phyloP scores from a whole-genome alignment of 2,113 vertebrate species.

The Coryphaenoides rupestris region DNA sequence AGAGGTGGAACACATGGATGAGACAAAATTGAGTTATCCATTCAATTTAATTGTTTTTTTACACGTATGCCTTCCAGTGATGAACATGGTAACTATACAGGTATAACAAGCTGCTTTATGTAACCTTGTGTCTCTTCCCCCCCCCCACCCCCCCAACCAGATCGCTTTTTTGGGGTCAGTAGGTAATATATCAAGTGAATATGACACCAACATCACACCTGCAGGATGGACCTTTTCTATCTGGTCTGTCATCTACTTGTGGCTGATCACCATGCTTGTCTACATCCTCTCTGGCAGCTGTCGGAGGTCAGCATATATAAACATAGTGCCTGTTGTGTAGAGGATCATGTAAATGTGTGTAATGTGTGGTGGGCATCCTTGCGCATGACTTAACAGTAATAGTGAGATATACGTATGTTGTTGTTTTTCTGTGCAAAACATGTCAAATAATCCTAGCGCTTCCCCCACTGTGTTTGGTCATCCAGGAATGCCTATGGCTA shows the following conservation, averaged over 20 bases:
- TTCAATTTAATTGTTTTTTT: too few relatives aligned
- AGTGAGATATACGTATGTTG: neutral
- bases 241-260: conserved; percentile 67
- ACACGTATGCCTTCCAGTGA: too few relatives aligned
- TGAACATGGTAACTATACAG: too few relatives aligned
- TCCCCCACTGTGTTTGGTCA: conserved; percentile 2
- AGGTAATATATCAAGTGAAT: conserved; percentile 51
- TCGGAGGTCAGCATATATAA: conserved; percentile 46
- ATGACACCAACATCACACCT: conserved; percentile 61
- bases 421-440: neutral
- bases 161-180: conserved; percentile 52
- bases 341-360: too few relatives aligned
- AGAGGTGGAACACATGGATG: too few relatives aligned
- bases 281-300: conserved; percentile 56
- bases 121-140: too few relatives aligned
- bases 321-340: too few relatives aligned
- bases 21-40: too few relatives aligned
- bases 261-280: conserved; percentile 47
- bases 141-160: too few relatives aligned
- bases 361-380: too few relatives aligned
- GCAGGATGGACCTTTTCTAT: conserved; percentile 69
- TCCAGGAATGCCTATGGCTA: conserved; percentile 58
- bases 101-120: too few relatives aligned
- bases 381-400: neutral
- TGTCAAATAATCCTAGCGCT: too few relatives aligned